These are phyloP conservation scores for Sitta carolinensis DNA, from an alignment of 2,797 vertebrate species.

Conservation along the genomic window DNA sequence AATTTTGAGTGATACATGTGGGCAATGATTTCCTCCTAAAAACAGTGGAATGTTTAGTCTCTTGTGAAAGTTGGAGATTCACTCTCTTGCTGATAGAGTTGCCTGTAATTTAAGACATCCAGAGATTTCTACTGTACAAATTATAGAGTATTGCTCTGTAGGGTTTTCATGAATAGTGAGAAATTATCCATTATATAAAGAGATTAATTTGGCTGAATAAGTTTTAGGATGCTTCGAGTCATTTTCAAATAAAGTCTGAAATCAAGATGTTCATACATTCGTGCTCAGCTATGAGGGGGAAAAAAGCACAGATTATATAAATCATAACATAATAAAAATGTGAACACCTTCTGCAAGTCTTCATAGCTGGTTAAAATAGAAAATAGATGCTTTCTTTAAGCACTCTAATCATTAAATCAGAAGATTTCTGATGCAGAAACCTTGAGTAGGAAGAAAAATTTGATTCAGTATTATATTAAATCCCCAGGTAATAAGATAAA, in stretches of 20 bases:
- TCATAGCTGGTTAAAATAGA: background rate
- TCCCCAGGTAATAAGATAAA: background rate
- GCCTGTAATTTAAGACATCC: background rate
- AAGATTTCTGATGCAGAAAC: background rate
- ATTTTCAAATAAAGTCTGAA: background rate
- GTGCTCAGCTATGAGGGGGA: background rate
- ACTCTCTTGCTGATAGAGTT: background rate
- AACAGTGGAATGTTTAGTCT: background rate
- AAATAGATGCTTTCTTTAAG: background rate
- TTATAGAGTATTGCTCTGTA: background rate
- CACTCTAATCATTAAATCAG: background rate
- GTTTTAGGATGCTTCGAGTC: background rate
- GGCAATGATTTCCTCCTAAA: background rate
- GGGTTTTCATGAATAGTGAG: background rate
- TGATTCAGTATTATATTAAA: background rate
- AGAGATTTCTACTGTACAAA: background rate
- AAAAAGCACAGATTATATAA: background rate
- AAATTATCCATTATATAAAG: background rate
- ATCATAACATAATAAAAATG: background rate
- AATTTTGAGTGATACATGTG: rapidly evolving
- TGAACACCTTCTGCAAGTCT: background rate
- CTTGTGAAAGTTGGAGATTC: background rate
- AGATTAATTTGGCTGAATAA: background rate
- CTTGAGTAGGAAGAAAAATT: background rate
- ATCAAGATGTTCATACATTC: background rate